Percentiles rank a stretch among this genome's conserved stretches.
Evolutionary conservation across 2,797 vertebrate species (phyloP).

Genomic region (Schizopygopsis pylzovi): DNA sequence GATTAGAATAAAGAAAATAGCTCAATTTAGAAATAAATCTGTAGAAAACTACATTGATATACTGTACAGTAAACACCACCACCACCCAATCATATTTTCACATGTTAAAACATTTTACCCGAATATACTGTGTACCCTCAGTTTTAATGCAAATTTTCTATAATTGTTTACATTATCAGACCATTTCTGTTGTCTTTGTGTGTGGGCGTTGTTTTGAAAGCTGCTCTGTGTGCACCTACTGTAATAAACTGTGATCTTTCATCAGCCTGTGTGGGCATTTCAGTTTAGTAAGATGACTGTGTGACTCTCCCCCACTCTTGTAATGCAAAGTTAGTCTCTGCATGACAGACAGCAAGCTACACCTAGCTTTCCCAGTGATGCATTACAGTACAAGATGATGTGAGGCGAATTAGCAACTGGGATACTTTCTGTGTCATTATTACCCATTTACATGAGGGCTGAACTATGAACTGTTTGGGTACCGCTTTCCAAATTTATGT

Average conservation of each 20-base stretch:
- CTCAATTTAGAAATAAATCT: conserved; percentile 9
- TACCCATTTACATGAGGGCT: background rate
- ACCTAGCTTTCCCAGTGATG: conserved; percentile 69
- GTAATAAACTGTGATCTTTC: conserved; percentile 57
- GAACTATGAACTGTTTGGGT: background rate
- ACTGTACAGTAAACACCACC: background rate
- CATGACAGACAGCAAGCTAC: conserved; percentile 47
- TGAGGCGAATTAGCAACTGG: background rate
- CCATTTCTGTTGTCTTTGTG: background rate
- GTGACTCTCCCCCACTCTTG: conserved; percentile 76
- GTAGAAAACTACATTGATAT: conserved; percentile 2
- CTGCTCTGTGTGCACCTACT: conserved; percentile 13
- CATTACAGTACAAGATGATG: conserved; percentile 63
- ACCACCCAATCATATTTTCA: background rate
- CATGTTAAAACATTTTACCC: background rate
- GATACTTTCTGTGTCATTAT: background rate
- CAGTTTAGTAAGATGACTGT: conserved; percentile 78
- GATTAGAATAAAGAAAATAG: conserved; percentile 20
- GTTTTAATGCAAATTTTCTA: background rate
- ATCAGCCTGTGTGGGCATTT: conserved; percentile 67
- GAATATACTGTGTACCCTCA: background rate
- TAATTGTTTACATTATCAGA: background rate
- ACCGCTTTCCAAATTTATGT: too few species aligned
- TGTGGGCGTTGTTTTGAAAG: background rate
- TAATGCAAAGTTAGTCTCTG: conserved; percentile 73